Base-by-base conservation (phyloP, 2,888 invertebrate genomes). In the Noctua janthe region DNA sequence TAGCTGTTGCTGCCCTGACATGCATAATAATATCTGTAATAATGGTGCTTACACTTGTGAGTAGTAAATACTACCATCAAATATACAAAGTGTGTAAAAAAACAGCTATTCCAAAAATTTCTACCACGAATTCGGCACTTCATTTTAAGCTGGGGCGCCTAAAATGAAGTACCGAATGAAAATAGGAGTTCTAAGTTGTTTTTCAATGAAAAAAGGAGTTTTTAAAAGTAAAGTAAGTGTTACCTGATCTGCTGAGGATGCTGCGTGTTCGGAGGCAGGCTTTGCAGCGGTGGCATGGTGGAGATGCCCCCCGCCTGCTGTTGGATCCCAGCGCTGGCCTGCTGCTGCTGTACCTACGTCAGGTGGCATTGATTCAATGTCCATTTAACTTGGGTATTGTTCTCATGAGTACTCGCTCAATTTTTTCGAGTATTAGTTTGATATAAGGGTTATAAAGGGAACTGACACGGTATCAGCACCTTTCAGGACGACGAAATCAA, bases 211-310 rank as follows among this genome's bases (percentile, higher is more conserved):
- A 20, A n/a, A 8, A 39, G 4, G 2, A n/a, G n/a, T n/a, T 39
- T 20, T 54, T 43, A 29, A 29, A 39, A 59, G 47, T 35, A 59
- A 62, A 54, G 29, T 23, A 62, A 54, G 29, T 39, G 49, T 71
- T 91, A 97, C 95, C 97, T 97, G 76, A 97, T 95, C 90, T 97
- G 97, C 86, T 97, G 98, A 73, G 97, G 98, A 90, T 97, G 98
- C 91, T 97, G 97, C 0, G 95, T 87, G 86, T 97, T 97, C 0
- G 97, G 97, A 15, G 97, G 97, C 17, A 97, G 95, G 87, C 98
- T 97, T 85, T 98, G 98, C 91, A 98, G 95, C 0, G 98, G 98
- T 8, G 98, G 98, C 98, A 98, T 98, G 11, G 98, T 98, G 4
- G 98, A 98, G 79, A 98, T 98, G 97, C 98, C 87, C 0, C 97